phyloP scores from a whole-genome alignment of 2,888 invertebrate genomes.

The Coenonympha arcania region DNA sequence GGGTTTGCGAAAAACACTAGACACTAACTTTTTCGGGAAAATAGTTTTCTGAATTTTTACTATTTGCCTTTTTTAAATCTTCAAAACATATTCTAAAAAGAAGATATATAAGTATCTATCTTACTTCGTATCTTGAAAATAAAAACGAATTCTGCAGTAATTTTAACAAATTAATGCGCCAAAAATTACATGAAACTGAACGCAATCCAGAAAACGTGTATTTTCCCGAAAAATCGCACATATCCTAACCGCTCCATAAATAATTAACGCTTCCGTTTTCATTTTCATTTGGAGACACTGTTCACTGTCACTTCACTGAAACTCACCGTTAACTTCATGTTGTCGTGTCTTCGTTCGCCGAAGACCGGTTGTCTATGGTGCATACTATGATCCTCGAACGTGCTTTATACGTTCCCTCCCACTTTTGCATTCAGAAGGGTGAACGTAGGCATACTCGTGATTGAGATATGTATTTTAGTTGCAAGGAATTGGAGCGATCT shows the following conservation, averaged over 20 bases:
- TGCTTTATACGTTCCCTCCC: slow-evolving; percentile 68
- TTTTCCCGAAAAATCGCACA: not conserved
- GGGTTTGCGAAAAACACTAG: too few relatives aligned
- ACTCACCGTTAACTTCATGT: slow-evolving; percentile 73
- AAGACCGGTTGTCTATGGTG: slow-evolving; percentile 68
- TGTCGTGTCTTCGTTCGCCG: slow-evolving; percentile 68
- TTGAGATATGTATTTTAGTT: slow-evolving; percentile 46
- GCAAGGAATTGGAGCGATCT: slow-evolving; percentile 31
- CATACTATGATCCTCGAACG: slow-evolving; percentile 34
- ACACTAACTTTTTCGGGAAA: too few relatives aligned
- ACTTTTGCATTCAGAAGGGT: slow-evolving; percentile 50
- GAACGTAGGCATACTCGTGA: slow-evolving; percentile 55
- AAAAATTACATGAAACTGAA: not conserved
- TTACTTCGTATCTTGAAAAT: too few relatives aligned
- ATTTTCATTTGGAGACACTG: slow-evolving; percentile 11
- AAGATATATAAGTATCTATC: too few relatives aligned
- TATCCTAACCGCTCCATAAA: not conserved
- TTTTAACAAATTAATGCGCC: not conserved
- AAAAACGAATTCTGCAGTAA: too few relatives aligned
- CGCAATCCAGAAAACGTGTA: not conserved
- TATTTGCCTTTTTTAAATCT: too few relatives aligned
- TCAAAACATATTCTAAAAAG: too few relatives aligned
- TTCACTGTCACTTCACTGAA: slow-evolving; percentile 34
- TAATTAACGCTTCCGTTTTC: not conserved
- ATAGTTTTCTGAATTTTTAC: too few relatives aligned